Conservation (phyloP, 2,797 vertebrate species). For the Microhierax caerulescens region DNA sequence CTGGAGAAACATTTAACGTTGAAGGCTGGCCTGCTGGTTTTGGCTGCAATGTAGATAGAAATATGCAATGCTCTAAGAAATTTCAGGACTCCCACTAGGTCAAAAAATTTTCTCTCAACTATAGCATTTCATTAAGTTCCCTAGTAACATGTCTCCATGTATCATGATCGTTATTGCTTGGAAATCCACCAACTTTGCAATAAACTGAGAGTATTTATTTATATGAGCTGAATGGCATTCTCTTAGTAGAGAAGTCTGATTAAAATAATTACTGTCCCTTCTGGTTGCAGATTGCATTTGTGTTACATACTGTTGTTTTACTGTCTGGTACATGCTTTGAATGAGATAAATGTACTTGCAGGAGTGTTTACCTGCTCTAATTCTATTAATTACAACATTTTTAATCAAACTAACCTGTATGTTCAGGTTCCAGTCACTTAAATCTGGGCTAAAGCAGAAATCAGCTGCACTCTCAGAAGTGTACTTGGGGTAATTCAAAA, state of each 20-base stretch:
- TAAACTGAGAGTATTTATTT: conserved; percentile 15
- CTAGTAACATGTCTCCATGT: conserved; percentile 3
- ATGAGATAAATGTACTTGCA: background rate
- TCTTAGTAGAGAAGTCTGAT: background rate
- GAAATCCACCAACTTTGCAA: conserved; percentile 16
- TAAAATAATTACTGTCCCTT: background rate
- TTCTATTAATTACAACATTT: background rate
- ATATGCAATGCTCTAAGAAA: conserved; percentile 55
- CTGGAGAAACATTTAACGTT: conserved; percentile 51
- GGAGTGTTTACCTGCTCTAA: background rate
- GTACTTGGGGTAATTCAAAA: background rate
- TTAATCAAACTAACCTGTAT: background rate
- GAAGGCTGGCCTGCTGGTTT: conserved; percentile 56
- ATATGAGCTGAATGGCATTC: background rate
- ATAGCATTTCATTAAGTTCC: conserved; percentile 37
- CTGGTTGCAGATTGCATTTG: background rate
- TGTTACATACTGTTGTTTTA: background rate
- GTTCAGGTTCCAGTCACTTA: background rate
- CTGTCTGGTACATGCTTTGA: background rate
- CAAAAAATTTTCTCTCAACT: conserved; percentile 11
- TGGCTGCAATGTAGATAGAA: conserved; percentile 37
- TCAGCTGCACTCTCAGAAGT: background rate
- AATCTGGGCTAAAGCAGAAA: background rate
- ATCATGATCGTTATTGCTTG: conserved; percentile 39
- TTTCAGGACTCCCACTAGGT: conserved; percentile 64